Percentiles rank a stretch among this genome's conserved stretches.
These are phyloP conservation scores for Phalacrocorax brasilianus DNA, from an alignment of 2,113 vertebrate species.

Conservation along the genomic window DNA sequence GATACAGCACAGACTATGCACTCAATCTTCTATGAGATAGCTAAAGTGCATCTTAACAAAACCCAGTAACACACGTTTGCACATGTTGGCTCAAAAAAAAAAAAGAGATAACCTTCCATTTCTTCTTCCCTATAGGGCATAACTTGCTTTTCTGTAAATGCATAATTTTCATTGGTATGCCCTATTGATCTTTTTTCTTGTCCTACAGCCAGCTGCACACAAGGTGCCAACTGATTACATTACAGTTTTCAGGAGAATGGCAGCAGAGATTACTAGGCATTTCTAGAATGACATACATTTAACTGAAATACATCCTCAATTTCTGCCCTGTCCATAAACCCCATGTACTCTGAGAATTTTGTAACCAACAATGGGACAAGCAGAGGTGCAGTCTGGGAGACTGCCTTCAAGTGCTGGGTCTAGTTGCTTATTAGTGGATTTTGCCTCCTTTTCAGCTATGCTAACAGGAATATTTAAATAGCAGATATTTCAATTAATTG, in stretches of 20 bases:
- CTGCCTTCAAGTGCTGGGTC: slow-evolving; percentile 85
- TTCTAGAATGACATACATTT: neutral
- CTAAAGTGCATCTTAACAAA: neutral
- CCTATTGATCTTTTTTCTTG: slow-evolving; percentile 81
- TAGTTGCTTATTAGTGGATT: slow-evolving; percentile 79
- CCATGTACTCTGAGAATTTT: neutral
- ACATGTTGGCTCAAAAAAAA: neutral
- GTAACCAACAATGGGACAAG: neutral
- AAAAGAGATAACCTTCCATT: slow-evolving; percentile 76
- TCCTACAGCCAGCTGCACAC: slow-evolving; percentile 63
- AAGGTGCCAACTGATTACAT: neutral
- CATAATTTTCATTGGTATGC: slow-evolving; percentile 83
- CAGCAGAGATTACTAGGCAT: neutral
- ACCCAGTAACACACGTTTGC: neutral
- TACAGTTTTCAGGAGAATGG: neutral
- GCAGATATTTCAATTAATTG: neutral
- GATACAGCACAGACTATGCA: neutral
- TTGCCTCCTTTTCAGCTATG: slow-evolving; percentile 78
- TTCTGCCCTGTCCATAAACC: neutral
- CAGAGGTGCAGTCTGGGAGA: neutral
- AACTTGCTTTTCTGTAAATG: slow-evolving; percentile 81
- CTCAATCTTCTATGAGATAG: neutral
- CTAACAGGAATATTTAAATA: slow-evolving; percentile 34
- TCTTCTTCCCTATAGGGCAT: slow-evolving; percentile 80
- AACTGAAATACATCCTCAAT: neutral